A percentile compares a stretch with the other conserved stretches of the same genome.
Conservation (phyloP, 2,888 invertebrate species). For the Catocala sponsa region DNA sequence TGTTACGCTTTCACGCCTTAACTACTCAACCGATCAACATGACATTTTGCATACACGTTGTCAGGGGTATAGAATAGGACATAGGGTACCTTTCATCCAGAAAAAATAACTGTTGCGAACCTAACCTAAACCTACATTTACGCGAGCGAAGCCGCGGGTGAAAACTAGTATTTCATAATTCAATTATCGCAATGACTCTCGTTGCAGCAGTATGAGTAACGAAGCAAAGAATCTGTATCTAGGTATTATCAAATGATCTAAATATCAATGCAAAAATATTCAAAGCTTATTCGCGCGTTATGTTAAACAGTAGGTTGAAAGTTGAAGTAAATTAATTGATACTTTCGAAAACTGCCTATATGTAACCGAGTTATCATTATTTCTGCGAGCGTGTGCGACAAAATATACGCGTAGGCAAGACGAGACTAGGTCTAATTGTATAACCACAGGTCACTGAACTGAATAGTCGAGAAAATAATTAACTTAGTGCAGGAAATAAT, state of each 20-base stretch:
- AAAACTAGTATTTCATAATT: too few relatives aligned
- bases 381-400: slow-evolving; percentile 10
- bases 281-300: neutral
- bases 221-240: neutral
- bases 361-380: slow-evolving; percentile 7
- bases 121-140: too few relatives aligned
- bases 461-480: slow-evolving; percentile 19
- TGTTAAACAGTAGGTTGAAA: slow-evolving; percentile 8
- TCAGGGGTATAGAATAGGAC: too few relatives aligned
- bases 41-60: too few relatives aligned
- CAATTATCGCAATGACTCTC: too few relatives aligned
- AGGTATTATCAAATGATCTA: neutral
- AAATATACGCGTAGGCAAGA: slow-evolving; percentile 21
- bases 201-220: neutral
- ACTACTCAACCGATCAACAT: too few relatives aligned
- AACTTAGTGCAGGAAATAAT: slow-evolving; percentile 14
- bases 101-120: too few relatives aligned
- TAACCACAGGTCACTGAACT: slow-evolving; percentile 51
- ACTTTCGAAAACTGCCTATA: slow-evolving; percentile 18
- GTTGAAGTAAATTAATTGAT: slow-evolving; percentile 9
- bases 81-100: too few relatives aligned
- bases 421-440: slow-evolving; percentile 37
- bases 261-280: slow-evolving; percentile 14
- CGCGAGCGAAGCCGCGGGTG: too few relatives aligned
- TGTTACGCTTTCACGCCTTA: too few relatives aligned